Evolutionary conservation across 92 coral and sea anemone species (phyloP), one percentile per base, ranked within the genome.

Genomic region (Paragorgia papillata): DNA sequence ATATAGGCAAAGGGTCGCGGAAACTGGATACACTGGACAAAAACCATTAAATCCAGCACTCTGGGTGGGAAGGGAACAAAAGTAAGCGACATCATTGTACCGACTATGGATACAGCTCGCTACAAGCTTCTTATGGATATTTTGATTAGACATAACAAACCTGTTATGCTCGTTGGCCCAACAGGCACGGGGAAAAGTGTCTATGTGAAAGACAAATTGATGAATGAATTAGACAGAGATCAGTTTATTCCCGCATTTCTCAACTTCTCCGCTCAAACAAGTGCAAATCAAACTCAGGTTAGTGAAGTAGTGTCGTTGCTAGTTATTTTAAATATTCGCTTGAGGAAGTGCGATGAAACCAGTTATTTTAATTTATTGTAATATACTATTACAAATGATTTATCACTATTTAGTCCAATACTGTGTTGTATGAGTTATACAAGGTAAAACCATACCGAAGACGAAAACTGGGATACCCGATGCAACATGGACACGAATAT

Each of bases 141-240:
- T 43, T 87, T 95, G 92, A 85, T 95, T 32, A 88, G 80, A 28
- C 92, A 91, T 69, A 84, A 91, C 85, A 95, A 95, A 60, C 97
- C 99, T 9, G 84, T 95, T 22, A 79, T 95, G 85, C 76, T 95
- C 21, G 99, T 95, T 20, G 99, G 99, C n/a, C 97, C 99, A 6
- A 95, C 99, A 1, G 99, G 99, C 9, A 95, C 99, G 63, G 99
- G 99, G 34, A 95, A 95, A 83, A 91, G 97, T n/a, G 99, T 88
- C 30, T 95, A 95, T 66, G 87, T 95, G 71, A 95, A 95, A 79
- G 99, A 95, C 71, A 95, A 95, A 33, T 91, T 95, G 56, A 95
- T 95, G 99, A 95, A 91, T 84, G 99, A 96, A 6, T 65, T 95
- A 56, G 77, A 88, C n/a, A 95, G 75, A 65, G 94, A 91, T 25